Base-by-base conservation (phyloP, 2,113 vertebrate species). In the Promerops cafer region DNA sequence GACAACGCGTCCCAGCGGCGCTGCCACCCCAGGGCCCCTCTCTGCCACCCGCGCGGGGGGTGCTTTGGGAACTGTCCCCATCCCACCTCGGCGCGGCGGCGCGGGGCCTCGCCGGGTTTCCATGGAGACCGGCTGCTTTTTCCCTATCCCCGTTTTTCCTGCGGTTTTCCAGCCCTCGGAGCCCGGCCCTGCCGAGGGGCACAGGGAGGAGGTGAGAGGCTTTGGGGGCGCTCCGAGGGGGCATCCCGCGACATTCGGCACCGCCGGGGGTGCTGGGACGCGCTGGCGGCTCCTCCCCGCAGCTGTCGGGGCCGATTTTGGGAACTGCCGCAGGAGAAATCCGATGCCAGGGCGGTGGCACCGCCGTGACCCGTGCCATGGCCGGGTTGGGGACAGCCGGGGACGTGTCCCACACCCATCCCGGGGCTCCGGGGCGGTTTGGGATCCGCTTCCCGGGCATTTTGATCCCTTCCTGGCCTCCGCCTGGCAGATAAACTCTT, bases 401-500 rank as follows among this genome's bases (percentile, higher is more conserved):
- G 59, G 65, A 72, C 68, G 3, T 0, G 10, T 57, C 64, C 87
- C 3, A 1, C 11, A 2, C 14, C 49, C 64, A 1, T 1, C n/a
- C 54, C 17, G 30, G 4, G 16, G 14, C 13, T 44, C 39, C 5
- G 0, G 16, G 16, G 37, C 1, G 21, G 1, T 70, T 61, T 1
- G 21, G 79, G 79, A 31, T n/a, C 9, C 0, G 2, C 30, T 12
- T 63, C 4, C 11, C 30, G 1, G 40, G 30, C 35, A 5, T 37
- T 47, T 37, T 23, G 24, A 79, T 47, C 5, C 1, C 0, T 7
- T 15, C 50, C 78, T 30, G 64, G 42, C 23, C 15, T 44, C 23
- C 72, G 10, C 15, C 26, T 1, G 14, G 30, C 98, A 99, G 99
- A 99, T 97, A 99, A 99, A 96, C 98, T 99, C 68, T 99, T 99